Percentiles rank a stretch among this genome's conserved stretches.
These are phyloP conservation scores for Porites rus DNA, from an alignment of 92 coral and sea anemone species.

Conservation along the genomic window DNA sequence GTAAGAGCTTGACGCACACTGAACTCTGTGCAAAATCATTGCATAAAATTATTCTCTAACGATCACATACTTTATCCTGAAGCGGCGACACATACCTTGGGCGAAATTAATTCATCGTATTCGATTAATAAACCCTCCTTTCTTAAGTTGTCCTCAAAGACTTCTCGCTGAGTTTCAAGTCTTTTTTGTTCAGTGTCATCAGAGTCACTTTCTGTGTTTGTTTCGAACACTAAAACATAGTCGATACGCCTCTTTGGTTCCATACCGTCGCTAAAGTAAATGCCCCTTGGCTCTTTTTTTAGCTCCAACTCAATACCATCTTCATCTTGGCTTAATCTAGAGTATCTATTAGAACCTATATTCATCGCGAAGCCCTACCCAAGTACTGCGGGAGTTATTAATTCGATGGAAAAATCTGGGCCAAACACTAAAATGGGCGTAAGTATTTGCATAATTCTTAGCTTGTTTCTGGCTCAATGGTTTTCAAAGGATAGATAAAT, in stretches of 20 bases:
- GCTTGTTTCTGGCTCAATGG: conserved; percentile 26
- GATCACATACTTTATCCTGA: background rate
- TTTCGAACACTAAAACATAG: conserved; percentile 80
- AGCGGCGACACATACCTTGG: conserved; percentile 13
- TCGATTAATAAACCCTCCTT: conserved; percentile 7
- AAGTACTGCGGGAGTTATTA: background rate
- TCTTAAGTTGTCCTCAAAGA: conserved; percentile 7
- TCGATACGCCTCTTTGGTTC: conserved; percentile 66
- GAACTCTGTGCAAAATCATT: too few relatives aligned
- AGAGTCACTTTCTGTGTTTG: background rate
- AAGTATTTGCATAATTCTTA: background rate
- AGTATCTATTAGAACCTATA: background rate
- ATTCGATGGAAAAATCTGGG: background rate
- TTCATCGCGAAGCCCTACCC: background rate
- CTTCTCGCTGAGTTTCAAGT: background rate
- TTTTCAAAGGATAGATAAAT: background rate
- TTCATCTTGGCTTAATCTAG: conserved; percentile 33
- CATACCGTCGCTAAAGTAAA: conserved; percentile 5
- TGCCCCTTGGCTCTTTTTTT: conserved; percentile 2
- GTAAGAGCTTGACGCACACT: too few relatives aligned
- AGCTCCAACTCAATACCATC: conserved; percentile 9
- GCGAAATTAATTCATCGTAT: background rate
- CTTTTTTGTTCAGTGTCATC: background rate
- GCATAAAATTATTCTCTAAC: background rate
- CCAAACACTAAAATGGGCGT: background rate